Evolutionary conservation across 2,113 vertebrate genomes (phyloP), one percentile per base, ranked within the genome.

Genomic region (Eonycteris spelaea): DNA sequence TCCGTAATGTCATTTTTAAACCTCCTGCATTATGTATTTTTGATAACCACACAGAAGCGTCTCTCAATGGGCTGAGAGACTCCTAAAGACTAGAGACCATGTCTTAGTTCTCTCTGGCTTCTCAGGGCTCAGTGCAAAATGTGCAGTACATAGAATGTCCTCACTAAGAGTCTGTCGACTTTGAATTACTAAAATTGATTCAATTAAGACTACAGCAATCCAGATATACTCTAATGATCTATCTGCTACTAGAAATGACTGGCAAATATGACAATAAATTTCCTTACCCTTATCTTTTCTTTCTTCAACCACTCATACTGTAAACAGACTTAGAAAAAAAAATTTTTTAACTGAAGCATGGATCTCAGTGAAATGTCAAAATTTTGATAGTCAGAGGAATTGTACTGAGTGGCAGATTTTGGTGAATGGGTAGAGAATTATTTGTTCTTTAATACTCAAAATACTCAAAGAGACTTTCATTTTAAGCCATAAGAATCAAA

Each of bases 401-500:
- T 91, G 38, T 65, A 67, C 5, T 59, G 9, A 45, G 24, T 5
- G 22, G 71, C 15, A 91, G 38, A 61, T 88, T 80, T 70, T 80
- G 35, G 26, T 74, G 33, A 85, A 70, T 63, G 65, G 38, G 57
- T 65, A 80, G 22, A 78, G 30, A 87, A 74, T 8, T 35, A 28
- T 67, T 48, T 89, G 70, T 67, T 59, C 30, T 87, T 86, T 78
- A 53, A 59, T 61, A 55, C 94, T 73, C 24, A 65, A 92, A 88
- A 80, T 84, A 91, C 19, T 68, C 48, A 84, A 86, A 45, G 71
- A 94, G 65, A 33, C 19, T 90, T 93, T 95, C 40, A 90, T 61
- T 87, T 94, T 86, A 51, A 89, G 55, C 14, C 24, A 53, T 33
- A 71, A 68, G 80, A 70, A 45, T 61, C 67, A 93, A 96, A 90